Conservation (phyloP, 2,797 vertebrate species). For the Rhynchotus rufescens region DNA sequence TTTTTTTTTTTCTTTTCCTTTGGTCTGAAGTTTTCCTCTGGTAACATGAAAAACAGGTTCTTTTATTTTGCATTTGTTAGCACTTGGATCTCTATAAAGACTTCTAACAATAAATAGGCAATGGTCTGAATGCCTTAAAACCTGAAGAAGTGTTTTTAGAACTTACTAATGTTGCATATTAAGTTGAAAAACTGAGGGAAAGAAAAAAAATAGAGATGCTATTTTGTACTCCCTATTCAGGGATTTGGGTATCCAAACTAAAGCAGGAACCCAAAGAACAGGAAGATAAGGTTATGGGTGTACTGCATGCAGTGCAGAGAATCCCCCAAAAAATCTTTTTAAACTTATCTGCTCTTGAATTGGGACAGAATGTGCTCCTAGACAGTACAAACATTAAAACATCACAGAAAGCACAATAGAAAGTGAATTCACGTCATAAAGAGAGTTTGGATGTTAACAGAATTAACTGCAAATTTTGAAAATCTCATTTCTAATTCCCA, state of each 20-base stretch:
- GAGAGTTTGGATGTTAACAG: not conserved
- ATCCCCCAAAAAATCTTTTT: constrained; percentile 18
- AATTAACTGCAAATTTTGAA: not conserved
- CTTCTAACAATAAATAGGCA: constrained; percentile 34
- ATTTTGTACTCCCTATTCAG: constrained; percentile 13
- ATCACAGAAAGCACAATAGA: not conserved
- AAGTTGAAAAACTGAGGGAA: constrained; percentile 28
- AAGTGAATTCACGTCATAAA: not conserved
- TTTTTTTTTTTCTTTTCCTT: constrained; percentile 27
- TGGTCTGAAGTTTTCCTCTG: constrained; percentile 17
- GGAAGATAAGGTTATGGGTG: constrained; percentile 35
- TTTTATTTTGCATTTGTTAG: constrained; percentile 40
- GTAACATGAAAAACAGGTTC: constrained; percentile 21
- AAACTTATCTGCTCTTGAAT: constrained; percentile 24
- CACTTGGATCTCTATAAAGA: constrained; percentile 15
- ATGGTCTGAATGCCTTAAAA: constrained; percentile 28
- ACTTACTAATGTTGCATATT: constrained; percentile 25
- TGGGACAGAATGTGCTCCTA: constrained; percentile 29
- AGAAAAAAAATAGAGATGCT: not conserved
- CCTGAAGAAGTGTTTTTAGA: constrained; percentile 47
- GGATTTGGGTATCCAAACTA: not conserved
- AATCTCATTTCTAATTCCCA: not conserved
- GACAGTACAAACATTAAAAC: constrained; percentile 6
- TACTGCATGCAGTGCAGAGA: not conserved
- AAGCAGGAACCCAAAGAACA: constrained; percentile 24